Base-by-base conservation (phyloP, 1,140 invertebrate genomes). In the Euglossa dilemma region DNA sequence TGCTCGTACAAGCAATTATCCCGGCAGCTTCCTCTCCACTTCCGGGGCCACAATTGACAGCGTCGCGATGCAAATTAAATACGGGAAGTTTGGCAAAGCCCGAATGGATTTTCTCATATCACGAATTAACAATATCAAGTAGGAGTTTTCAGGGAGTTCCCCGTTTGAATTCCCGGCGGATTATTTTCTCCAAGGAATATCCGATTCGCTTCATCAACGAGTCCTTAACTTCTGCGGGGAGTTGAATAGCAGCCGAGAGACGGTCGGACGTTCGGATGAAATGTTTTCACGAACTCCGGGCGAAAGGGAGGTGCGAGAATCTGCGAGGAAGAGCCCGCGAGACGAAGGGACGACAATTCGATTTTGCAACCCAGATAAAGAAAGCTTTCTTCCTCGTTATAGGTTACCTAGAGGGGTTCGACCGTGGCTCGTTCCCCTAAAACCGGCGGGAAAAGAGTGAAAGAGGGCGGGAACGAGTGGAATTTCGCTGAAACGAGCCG, bases 331-430 rank as follows among this genome's bases (percentile, higher is more conserved):
- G 50, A 73, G 67, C 25, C 36, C 56, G n/a, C 66, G 54, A 36
- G 36, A 71, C 61, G 69, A 82, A 63, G 54, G 76, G 81, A 56
- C 83, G 85, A 86, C 86, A 87, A 87, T 87, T 87, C 84, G 86
- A 87, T 87, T 87, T 87, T 87, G 82, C 85, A 87, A 87, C 77
- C 77, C 75, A 87, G 86, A 87, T 87, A 87, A 87, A 87, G 86
- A 87, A 87, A 87, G 85, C 86, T 87, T 87, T 87, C 86, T 87
- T 85, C 85, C 82, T 87, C 86, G 86, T 87, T 87, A 87, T 84
- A 84, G 85, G 86, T 84, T 87, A 84, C 82, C 63, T 56, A 71
- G 54, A 11, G 25, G 54, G 82, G 79, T 84, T 84, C 72, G 54
- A 61, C 72, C 50, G 54, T 36, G 45, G 36, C 81, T 64, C 73